Base-by-base conservation (phyloP, 2,888 invertebrate species). In the Theristus sp. region DNA sequence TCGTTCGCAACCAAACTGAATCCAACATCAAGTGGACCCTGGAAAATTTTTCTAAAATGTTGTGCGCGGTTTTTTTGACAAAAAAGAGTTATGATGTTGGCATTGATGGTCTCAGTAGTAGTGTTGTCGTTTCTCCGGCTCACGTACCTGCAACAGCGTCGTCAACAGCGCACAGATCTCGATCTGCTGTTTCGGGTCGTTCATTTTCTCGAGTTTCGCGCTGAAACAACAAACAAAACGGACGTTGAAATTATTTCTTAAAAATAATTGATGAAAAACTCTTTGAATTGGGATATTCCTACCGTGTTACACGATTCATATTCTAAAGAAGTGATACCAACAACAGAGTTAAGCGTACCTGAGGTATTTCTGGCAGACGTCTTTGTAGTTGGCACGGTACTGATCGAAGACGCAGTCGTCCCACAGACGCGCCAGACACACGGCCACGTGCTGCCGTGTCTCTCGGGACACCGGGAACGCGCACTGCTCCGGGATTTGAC, bases 351-450 rank as follows among this genome's bases (percentile, higher is more conserved):
- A 3, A 3, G 56, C 68, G 67, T 65, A 78, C 77, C 85, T 87
- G 25, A 91, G 82, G 75, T 84, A 91, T 60, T 85, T 86, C 74
- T 90, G 86, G 60, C 91, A 84, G 69, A 84, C 84, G 30, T 80
- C 81, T 56, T 82, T 80, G 71, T 84, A 93, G 47, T 80, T 81
- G 62, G 83, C 82, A 69, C 76, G 65, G 62, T 77, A 70, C 71
- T 83, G 81, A 75, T 98, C 98, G 72, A 89, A 88, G 72, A 88
- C 87, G 87, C 93, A 89, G 72, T 93, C 93, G 69, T 94, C 93
- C 76, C 91, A 94, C 62, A 96, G 82, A 69, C 85, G 83, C 1
- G 88, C 83, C 62, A 98, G 78, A 66, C 90, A 88, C 20, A 93
- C 88, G 0, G 94, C 86, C 1, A 89, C 86, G 68, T 94, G 85